phyloP scores from a whole-genome alignment of 1,140 invertebrate species.

The Teleopsis dalmanni region DNA sequence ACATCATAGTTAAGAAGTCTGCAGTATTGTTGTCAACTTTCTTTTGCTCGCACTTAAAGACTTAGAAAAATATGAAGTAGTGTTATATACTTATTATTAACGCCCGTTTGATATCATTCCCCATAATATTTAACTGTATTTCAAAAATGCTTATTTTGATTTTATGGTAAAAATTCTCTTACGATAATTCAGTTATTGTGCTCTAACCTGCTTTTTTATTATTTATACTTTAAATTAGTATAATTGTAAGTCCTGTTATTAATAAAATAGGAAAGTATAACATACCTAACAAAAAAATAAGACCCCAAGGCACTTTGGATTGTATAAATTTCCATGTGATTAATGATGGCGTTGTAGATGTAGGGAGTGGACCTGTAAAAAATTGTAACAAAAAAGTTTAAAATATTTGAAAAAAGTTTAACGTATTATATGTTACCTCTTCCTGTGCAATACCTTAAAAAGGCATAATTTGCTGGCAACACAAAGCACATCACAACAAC shows the following conservation, averaged over 20 bases:
- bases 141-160: too few relatives aligned
- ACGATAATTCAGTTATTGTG: not conserved
- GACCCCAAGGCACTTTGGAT: slow-evolving; percentile 69
- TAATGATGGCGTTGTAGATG: slow-evolving; percentile 54
- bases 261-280: slow-evolving; percentile 3
- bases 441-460: slow-evolving; percentile 57
- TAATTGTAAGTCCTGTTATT: not conserved
- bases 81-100: too few relatives aligned
- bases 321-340: slow-evolving; percentile 74
- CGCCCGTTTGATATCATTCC: too few relatives aligned
- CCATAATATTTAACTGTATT: too few relatives aligned
- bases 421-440: slow-evolving; percentile 9
- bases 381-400: slow-evolving; percentile 5
- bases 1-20: too few relatives aligned
- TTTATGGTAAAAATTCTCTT: not conserved
- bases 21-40: too few relatives aligned
- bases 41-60: too few relatives aligned
- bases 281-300: slow-evolving; percentile 62
- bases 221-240: too few relatives aligned
- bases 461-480: slow-evolving; percentile 68
- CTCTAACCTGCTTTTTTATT: too few relatives aligned
- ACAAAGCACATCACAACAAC: slow-evolving; percentile 74
- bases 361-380: slow-evolving; percentile 51
- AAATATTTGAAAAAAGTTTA: slow-evolving; percentile 1
- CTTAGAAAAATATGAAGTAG: too few relatives aligned